Evolutionary conservation across 2,888 invertebrate genomes (phyloP).

Genomic region (Drosophila borborema): DNA sequence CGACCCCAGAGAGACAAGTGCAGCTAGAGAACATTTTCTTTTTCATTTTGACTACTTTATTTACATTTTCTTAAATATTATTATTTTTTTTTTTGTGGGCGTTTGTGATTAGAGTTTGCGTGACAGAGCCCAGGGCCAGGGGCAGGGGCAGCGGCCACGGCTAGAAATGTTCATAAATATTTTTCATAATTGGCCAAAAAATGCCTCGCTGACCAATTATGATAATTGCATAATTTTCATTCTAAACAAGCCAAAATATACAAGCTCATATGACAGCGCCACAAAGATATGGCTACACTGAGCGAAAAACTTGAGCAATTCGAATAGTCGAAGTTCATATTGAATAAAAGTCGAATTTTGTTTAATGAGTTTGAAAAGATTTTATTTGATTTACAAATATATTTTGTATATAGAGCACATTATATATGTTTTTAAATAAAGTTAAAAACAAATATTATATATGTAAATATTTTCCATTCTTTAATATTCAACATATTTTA

Average conservation of each 20-base stretch:
- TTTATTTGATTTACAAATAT: too few species aligned
- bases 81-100: slow-evolving; percentile 32
- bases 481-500: not conserved
- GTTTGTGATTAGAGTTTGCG: slow-evolving; percentile 58
- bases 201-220: slow-evolving; percentile 71
- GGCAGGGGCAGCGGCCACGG: slow-evolving; percentile 19
- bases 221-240: slow-evolving; percentile 78
- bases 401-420: too few species aligned
- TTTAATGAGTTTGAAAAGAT: not conserved
- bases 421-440: not conserved
- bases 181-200: slow-evolving; percentile 75
- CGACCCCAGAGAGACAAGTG: slow-evolving; percentile 52
- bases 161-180: slow-evolving; percentile 59
- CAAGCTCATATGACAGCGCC: slow-evolving; percentile 63
- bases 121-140: slow-evolving; percentile 33
- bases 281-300: slow-evolving; percentile 54
- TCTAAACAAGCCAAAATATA: slow-evolving; percentile 74
- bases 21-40: slow-evolving; percentile 17
- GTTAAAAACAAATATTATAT: not conserved
- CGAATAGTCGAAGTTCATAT: not conserved
- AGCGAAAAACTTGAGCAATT: not conserved
- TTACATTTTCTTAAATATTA: slow-evolving; percentile 30
- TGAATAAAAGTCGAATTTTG: not conserved
- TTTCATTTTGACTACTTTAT: slow-evolving; percentile 42
- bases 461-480: not conserved